Percentiles rank a stretch among this genome's conserved stretches.
Conservation (phyloP, 2,113 vertebrate genomes). For the Lota lota region DNA sequence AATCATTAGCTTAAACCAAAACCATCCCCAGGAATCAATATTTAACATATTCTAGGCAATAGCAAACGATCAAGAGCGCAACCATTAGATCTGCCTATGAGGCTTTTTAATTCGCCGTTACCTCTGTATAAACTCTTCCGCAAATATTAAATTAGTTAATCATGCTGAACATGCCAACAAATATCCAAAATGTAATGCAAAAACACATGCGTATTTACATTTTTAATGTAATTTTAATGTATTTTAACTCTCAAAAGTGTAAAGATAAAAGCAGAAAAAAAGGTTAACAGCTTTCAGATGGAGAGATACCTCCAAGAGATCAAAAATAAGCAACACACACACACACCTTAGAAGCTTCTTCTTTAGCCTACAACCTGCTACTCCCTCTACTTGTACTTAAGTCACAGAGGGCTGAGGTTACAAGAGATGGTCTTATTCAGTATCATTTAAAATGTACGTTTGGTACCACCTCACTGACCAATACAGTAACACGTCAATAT, state of each 20-base stretch:
- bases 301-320: not conserved
- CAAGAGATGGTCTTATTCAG: too few relatives aligned
- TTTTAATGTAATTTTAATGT: too few relatives aligned
- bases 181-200: conserved; percentile 3
- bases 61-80: conserved; percentile 18
- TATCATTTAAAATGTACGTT: too few relatives aligned
- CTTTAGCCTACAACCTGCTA: conserved; percentile 10
- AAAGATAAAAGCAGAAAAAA: too few relatives aligned
- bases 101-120: not conserved
- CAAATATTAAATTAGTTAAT: conserved; percentile 14
- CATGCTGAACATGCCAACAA: conserved; percentile 1
- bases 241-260: too few relatives aligned
- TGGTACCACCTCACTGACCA: too few relatives aligned
- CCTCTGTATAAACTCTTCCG: not conserved
- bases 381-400: not conserved
- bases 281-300: not conserved
- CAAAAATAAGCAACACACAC: too few relatives aligned
- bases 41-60: conserved; percentile 2
- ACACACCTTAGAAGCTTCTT: not conserved
- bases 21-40: conserved; percentile 21
- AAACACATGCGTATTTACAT: not conserved
- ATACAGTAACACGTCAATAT: too few relatives aligned
- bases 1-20: conserved; percentile 51
- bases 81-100: conserved; percentile 25
- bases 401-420: too few relatives aligned